Percentiles rank a stretch among this genome's conserved stretches.
These are phyloP conservation scores for Eupithecia dodoneata DNA, from an alignment of 2,888 invertebrate genomes.

Conservation along the genomic window DNA sequence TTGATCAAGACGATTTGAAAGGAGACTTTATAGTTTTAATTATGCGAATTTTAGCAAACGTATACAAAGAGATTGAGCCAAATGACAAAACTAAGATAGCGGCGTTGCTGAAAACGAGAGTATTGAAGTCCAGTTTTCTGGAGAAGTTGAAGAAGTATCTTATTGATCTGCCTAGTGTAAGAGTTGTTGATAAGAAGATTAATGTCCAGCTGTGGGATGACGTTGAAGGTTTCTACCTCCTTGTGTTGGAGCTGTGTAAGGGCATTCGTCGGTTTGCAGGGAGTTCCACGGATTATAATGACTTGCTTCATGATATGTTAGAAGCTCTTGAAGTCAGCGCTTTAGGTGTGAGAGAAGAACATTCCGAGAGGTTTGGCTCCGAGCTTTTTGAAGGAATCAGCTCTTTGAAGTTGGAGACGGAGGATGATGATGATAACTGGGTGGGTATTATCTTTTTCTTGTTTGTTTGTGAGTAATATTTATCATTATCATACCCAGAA, in stretches of 20 bases:
- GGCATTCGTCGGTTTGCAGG: slow-evolving; percentile 63
- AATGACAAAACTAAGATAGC: slow-evolving; percentile 67
- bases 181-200: slow-evolving; percentile 69
- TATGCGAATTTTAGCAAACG: slow-evolving; percentile 69
- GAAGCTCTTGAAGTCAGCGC: slow-evolving; percentile 66
- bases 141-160: slow-evolving; percentile 64
- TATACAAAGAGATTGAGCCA: slow-evolving; percentile 65
- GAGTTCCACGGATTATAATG: slow-evolving; percentile 55
- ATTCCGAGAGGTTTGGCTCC: slow-evolving; percentile 74
- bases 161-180: slow-evolving; percentile 61
- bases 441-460: slow-evolving; percentile 48
- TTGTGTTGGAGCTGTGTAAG: slow-evolving; percentile 63
- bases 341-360: slow-evolving; percentile 64
- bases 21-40: slow-evolving; percentile 79
- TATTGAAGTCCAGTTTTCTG: slow-evolving; percentile 67
- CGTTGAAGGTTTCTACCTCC: slow-evolving; percentile 65
- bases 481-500: neutral
- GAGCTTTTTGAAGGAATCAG: slow-evolving; percentile 68
- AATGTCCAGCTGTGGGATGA: slow-evolving; percentile 77
- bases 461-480: neutral
- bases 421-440: slow-evolving; percentile 52
- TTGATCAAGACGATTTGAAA: slow-evolving; percentile 68
- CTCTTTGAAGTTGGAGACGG: slow-evolving; percentile 53
- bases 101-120: slow-evolving; percentile 60
- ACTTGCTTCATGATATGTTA: slow-evolving; percentile 58